A percentile compares a stretch with the other conserved stretches of the same genome.
Conservation (phyloP, 2,113 vertebrate genomes). For the Ondatra zibethicus region DNA sequence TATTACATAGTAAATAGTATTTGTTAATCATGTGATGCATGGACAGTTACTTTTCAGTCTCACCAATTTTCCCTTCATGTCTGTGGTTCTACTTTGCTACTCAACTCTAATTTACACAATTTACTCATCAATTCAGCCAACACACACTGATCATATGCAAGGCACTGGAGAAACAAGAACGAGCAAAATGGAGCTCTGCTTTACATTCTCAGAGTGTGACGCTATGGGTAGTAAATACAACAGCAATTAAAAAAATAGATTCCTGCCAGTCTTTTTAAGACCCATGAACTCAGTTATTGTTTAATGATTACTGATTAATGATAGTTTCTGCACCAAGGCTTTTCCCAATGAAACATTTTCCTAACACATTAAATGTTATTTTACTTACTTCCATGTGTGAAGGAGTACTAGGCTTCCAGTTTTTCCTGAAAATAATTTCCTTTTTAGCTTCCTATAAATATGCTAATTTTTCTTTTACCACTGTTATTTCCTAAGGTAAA, state of each 20-base stretch:
- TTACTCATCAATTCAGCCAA: constrained; percentile 46
- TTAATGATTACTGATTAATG: not conserved
- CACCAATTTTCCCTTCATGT: constrained; percentile 24
- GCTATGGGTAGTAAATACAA: not conserved
- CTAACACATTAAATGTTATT: not conserved
- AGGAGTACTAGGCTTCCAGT: constrained; percentile 10
- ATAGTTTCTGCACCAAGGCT: not conserved
- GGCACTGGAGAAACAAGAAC: constrained; percentile 43
- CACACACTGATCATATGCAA: constrained; percentile 20
- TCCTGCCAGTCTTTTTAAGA: constrained; percentile 42
- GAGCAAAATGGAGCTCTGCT: constrained; percentile 17
- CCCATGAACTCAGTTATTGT: not conserved
- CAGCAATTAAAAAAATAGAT: not conserved
- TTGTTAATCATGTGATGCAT: constrained; percentile 13
- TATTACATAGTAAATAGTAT: constrained; percentile 16
- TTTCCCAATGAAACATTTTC: constrained; percentile 28
- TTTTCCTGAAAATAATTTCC: constrained; percentile 49
- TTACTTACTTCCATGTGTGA: constrained; percentile 12
- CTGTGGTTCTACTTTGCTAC: constrained; percentile 33
- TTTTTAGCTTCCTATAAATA: constrained; percentile 46
- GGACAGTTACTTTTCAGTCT: constrained; percentile 35
- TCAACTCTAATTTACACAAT: constrained; percentile 27
- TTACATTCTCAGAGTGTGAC: not conserved
- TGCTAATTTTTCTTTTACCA: constrained; percentile 17
- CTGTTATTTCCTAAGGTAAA: constrained; percentile 28